phyloP scores from a whole-genome alignment of 2,797 vertebrate genomes.

The Protosalanx chinensis region DNA sequence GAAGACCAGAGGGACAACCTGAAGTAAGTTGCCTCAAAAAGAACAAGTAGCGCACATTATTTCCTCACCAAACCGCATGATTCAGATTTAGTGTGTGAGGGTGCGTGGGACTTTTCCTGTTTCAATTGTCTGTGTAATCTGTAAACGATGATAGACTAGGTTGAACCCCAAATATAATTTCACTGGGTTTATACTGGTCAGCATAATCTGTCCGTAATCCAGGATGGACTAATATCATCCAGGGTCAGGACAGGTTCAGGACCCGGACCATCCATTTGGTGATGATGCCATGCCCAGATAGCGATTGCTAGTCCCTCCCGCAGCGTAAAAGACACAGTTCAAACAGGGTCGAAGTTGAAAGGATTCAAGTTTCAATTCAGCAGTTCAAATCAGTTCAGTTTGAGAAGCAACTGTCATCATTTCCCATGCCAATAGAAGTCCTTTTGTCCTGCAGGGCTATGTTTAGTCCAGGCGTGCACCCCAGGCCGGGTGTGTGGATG shows the following conservation, averaged over 20 bases:
- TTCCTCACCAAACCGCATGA: no score
- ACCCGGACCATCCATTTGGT: neutral
- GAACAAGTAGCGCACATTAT: no score
- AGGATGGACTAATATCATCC: slow-evolving; percentile 14
- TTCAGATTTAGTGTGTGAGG: no score
- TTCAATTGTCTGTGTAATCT: slow-evolving; percentile 24
- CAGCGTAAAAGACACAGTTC: neutral
- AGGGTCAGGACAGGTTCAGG: neutral
- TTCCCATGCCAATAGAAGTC: no score
- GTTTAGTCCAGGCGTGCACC: no score
- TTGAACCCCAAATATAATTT: slow-evolving; percentile 22
- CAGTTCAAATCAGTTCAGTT: neutral
- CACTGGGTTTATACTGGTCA: slow-evolving; percentile 10
- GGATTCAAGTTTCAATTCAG: neutral
- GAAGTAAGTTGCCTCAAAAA: no score
- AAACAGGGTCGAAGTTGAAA: neutral
- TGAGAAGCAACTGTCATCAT: neutral
- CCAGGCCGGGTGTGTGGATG: no score
- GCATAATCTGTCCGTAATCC: slow-evolving; percentile 15
- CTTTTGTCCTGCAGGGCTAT: no score
- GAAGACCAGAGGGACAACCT: no score
- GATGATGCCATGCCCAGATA: neutral
- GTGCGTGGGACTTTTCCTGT: no score
- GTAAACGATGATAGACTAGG: neutral
- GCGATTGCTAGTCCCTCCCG: slow-evolving; percentile 12